A percentile compares a stretch with the other conserved stretches of the same genome.
Evolutionary conservation across 2,113 vertebrate genomes (phyloP).

Genomic region (Cochlearius cochlearius): DNA sequence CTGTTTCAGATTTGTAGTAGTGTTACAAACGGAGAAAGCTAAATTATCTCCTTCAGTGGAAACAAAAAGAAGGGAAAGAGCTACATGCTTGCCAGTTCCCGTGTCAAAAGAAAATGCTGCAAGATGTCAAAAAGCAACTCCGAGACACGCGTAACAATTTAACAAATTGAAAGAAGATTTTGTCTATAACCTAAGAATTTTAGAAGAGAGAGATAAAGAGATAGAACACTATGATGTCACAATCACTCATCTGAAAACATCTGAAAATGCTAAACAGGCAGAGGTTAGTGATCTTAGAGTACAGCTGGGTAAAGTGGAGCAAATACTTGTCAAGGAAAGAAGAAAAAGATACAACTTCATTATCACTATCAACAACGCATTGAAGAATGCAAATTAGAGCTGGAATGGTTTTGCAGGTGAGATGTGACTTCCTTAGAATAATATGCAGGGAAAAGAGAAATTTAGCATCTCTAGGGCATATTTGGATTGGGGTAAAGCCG

Average conservation of each 20-base stretch:
- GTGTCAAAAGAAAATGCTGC: constrained; percentile 68
- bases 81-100: constrained; percentile 59
- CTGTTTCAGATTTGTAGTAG: not conserved
- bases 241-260: constrained; percentile 51
- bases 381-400: constrained; percentile 68
- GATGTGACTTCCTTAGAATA: not conserved
- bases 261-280: constrained; percentile 67
- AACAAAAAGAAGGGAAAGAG: constrained; percentile 78
- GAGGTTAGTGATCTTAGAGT: constrained; percentile 75
- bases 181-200: constrained; percentile 75
- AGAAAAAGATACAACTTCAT: constrained; percentile 46
- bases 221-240: constrained; percentile 72
- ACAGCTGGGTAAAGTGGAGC: constrained; percentile 68
- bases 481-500: not conserved
- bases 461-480: not conserved
- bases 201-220: constrained; percentile 81
- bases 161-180: constrained; percentile 77
- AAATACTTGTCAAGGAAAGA: constrained; percentile 53
- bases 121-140: constrained; percentile 54
- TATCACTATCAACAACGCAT: constrained; percentile 2
- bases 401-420: constrained; percentile 75
- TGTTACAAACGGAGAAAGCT: constrained; percentile 57
- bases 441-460: not conserved
- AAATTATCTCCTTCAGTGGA: constrained; percentile 66
- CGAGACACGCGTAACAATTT: constrained; percentile 55